Evolutionary conservation across 1,140 invertebrate genomes (phyloP).

Genomic region (Caenorhabditis briggsae): DNA sequence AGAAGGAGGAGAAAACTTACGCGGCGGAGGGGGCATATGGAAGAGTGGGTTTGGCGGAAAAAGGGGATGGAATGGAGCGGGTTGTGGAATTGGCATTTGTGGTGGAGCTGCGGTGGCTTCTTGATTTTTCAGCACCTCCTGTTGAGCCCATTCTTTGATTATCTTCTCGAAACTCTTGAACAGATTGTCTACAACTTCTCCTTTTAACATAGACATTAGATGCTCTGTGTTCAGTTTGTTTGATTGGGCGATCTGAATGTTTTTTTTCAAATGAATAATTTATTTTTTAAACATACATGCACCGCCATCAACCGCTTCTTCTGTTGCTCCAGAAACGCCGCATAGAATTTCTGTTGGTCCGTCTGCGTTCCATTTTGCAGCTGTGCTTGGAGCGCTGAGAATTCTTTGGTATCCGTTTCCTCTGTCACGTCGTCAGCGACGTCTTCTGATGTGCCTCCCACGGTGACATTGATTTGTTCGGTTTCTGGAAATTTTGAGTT

Average conservation of each 20-base stretch:
- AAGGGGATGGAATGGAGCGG: constrained; percentile 6
- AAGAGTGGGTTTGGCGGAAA: constrained; percentile 37
- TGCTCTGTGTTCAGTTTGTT: not conserved
- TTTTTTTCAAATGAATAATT: not conserved
- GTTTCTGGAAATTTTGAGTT: not conserved
- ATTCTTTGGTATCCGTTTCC: not conserved
- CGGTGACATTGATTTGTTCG: constrained; percentile 41
- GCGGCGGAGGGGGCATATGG: constrained; percentile 35
- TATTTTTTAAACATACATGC: not conserved
- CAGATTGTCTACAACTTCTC: not conserved
- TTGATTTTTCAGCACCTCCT: not conserved
- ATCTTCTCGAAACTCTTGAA: constrained; percentile 19
- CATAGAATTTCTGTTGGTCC: constrained; percentile 15
- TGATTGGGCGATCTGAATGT: not conserved
- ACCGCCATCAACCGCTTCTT: constrained; percentile 54
- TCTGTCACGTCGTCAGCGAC: constrained; percentile 15
- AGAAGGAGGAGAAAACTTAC: constrained; percentile 36
- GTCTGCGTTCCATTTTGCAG: constrained; percentile 14
- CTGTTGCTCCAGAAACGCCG: constrained; percentile 52
- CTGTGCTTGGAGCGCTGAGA: not conserved
- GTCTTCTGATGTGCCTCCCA: constrained; percentile 1
- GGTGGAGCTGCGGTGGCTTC: not conserved
- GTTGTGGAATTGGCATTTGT: not conserved
- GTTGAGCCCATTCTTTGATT: not conserved
- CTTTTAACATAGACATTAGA: not conserved